Percentiles rank a stretch among this genome's conserved stretches.
phyloP scores from a whole-genome alignment of 2,113 vertebrate species.

The Clarias gariepinus region DNA sequence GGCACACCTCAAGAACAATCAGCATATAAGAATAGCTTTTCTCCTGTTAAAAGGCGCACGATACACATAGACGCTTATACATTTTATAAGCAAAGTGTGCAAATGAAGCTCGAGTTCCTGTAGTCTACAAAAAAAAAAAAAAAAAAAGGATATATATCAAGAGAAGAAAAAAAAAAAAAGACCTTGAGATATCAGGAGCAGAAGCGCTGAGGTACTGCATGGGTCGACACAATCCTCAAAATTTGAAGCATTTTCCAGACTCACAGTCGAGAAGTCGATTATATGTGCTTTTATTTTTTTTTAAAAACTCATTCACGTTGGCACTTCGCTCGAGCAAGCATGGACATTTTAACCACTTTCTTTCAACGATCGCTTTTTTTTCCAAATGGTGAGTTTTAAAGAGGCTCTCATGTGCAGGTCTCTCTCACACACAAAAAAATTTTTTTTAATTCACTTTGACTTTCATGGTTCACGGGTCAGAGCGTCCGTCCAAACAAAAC shows the following conservation, averaged over 20 bases:
- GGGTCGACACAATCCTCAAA: slow-evolving; percentile 11
- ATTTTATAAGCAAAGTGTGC: slow-evolving; percentile 27
- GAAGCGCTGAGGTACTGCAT: slow-evolving; percentile 8
- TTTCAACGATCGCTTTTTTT: not conserved
- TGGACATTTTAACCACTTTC: not conserved
- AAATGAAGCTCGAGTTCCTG: slow-evolving; percentile 31
- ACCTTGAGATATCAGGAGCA: slow-evolving; percentile 37
- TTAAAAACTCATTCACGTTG: slow-evolving; percentile 54
- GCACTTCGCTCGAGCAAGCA: slow-evolving; percentile 58
- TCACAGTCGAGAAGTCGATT: slow-evolving; percentile 34
- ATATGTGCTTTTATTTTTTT: slow-evolving; percentile 50
- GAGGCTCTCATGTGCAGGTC: not conserved
- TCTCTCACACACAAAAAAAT: not conserved
- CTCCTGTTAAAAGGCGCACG: slow-evolving; percentile 8
- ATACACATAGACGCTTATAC: not conserved
- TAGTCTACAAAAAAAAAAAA: not conserved
- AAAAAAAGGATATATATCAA: not conserved
- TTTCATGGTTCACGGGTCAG: not conserved
- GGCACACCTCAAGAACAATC: slow-evolving; percentile 5
- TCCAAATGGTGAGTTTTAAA: not conserved
- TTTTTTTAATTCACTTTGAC: not conserved
- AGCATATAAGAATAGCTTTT: not conserved
- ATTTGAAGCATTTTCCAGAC: slow-evolving; percentile 15
- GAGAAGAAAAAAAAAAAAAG: not conserved
- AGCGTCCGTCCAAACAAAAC: not conserved